These are phyloP conservation scores for Meandrusa payeni DNA, from an alignment of 2,888 invertebrate genomes.

Conservation along the genomic window DNA sequence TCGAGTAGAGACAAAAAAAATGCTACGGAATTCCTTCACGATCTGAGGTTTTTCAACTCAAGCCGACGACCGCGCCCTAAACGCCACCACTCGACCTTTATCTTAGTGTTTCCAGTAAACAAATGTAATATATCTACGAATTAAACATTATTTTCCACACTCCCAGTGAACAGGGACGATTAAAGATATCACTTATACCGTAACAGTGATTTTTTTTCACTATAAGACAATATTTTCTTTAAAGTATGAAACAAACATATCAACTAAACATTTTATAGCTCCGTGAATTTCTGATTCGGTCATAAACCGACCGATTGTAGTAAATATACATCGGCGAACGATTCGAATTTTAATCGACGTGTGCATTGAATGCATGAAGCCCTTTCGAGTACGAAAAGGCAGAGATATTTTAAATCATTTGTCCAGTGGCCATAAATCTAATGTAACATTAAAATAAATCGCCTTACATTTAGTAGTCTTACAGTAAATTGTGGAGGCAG, in stretches of 20 bases:
- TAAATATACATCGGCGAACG: slow-evolving; percentile 33
- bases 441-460: slow-evolving; percentile 41
- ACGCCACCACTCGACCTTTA: slow-evolving; percentile 16
- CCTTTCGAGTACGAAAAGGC: slow-evolving; percentile 35
- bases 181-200: too few species aligned
- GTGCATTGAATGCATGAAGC: slow-evolving; percentile 45
- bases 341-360: slow-evolving; percentile 49
- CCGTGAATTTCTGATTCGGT: slow-evolving; percentile 32
- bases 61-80: slow-evolving; percentile 9
- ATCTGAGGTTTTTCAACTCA: slow-evolving; percentile 54
- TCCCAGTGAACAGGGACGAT: too few species aligned
- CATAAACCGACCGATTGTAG: slow-evolving; percentile 40
- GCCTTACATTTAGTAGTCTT: slow-evolving; percentile 29
- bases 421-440: slow-evolving; percentile 41
- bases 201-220: neutral
- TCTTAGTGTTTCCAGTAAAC: slow-evolving; percentile 10
- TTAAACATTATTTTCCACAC: neutral
- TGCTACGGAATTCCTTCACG: slow-evolving; percentile 55
- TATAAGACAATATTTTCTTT: slow-evolving; percentile 6
- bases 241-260: slow-evolving; percentile 11
- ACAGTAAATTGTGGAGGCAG: slow-evolving; percentile 13
- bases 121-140: neutral
- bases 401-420: slow-evolving; percentile 42
- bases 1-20: slow-evolving; percentile 39
- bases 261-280: slow-evolving; percentile 21